These are phyloP conservation scores for Pollenia angustigena DNA, from an alignment of 2,888 invertebrate species.

Conservation along the genomic window DNA sequence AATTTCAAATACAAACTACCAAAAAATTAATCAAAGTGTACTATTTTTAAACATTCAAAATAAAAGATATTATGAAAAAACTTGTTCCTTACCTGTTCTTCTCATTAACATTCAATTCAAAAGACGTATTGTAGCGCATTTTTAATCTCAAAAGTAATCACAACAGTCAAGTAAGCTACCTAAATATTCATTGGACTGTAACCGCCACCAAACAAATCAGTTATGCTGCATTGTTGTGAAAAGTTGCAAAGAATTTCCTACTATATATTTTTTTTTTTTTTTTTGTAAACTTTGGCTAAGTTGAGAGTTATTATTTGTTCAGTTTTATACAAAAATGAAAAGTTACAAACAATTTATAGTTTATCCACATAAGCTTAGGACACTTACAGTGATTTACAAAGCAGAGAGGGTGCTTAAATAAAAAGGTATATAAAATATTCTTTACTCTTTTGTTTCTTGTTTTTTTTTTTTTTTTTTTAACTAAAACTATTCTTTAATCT, in stretches of 20 bases:
- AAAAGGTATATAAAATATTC: background rate
- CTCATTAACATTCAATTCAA: no score
- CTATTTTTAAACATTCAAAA: no score
- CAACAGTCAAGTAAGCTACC: background rate
- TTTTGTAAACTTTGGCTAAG: background rate
- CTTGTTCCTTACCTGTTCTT: no score
- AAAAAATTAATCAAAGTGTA: no score
- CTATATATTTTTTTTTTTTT: background rate
- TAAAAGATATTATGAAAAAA: no score
- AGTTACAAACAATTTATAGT: background rate
- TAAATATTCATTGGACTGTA: conserved; percentile 28
- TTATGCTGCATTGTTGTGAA: conserved; percentile 14
- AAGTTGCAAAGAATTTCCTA: background rate
- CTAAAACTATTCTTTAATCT: no score
- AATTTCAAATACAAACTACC: no score
- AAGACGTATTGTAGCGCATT: background rate
- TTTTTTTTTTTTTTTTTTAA: no score
- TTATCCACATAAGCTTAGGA: background rate
- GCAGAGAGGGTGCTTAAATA: background rate
- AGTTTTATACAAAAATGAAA: no score
- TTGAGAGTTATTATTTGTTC: background rate
- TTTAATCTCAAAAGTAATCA: background rate
- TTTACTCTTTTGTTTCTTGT: no score
- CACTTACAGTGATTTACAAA: background rate
- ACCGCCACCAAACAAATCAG: conserved; percentile 7